Base-by-base conservation (phyloP, 2,888 invertebrate genomes). In the Steinernema hermaphroditum region DNA sequence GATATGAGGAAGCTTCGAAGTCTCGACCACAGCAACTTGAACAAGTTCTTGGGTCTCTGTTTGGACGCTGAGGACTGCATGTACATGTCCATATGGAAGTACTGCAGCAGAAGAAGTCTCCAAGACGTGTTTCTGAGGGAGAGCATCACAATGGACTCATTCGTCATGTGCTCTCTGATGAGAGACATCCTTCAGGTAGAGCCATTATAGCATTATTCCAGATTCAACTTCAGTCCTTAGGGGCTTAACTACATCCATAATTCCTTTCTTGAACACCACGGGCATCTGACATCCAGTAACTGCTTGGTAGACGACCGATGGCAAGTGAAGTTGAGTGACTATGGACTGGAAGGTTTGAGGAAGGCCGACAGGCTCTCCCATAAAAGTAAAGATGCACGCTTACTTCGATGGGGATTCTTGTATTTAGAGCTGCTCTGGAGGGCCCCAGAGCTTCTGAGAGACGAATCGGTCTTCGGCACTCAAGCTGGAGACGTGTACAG, bases 91-190 rank as follows among this genome's bases (percentile, higher is more conserved):
- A 54, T 54, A 22, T 54, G 54, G 54, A 54, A 54, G 27, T 54
- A 54, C 54, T 54, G 54, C 27, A 24, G 24, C 27, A 14, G 54
- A 22, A n/a, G 54, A 22, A 54, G 54, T 54, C 54, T 54, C 27
- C 54, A 54, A 22, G 54, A 54, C 54, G 27, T 54, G 6, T 54
- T 54, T 16, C 54, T 24, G 27, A 14, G 54, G 6, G 54, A 54
- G 27, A 27, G 27, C 6, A 54, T 78, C 50, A 73, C 75, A 37
- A 80, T 83, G 77, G 85, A 85, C 72, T 74, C 77, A 8, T 85
- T 85, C 74, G 85, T 85, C 75, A 80, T 83, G 54, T 85, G 76
- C 71, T 83, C 83, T 0, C 72, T 85, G 32, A 79, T 85, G 0
- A 70, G 77, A 22, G 85, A 85, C 70, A 76, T 85, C 22, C 71